Evolutionary conservation across 2,797 vertebrate genomes (phyloP), one percentile per base, ranked within the genome.

Genomic region (Channallabes apus): DNA sequence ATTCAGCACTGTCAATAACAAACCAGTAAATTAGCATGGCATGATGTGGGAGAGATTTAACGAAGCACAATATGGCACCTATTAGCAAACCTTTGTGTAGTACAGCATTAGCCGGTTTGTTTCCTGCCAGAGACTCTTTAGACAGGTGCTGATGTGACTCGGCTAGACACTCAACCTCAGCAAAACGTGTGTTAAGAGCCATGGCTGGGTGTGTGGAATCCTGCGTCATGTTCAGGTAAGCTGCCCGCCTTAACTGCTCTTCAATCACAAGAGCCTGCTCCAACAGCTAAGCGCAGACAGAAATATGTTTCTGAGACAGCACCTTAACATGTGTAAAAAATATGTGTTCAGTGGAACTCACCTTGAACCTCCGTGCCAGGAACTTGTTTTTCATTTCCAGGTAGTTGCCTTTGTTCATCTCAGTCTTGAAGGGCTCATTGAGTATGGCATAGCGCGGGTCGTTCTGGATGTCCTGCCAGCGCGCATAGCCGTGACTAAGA

Each of bases 301-400:
- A 85, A 1, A 81, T 14, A 84, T 11, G 56, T 6, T 78, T 38
- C 6, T 78, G 14, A 78, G 4, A 35, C 62, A 79, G 58, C 3
- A 6, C 32, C 46, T 51, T 51, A 12, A 12, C 46, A 11, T 2
- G 46, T 51, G 7, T 4, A 8, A 56, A 24, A 22, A 59, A 20
- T 11, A 7, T 24, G 17, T 12, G n/a, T 65, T 18, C 61, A 29
- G 3, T 51, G 29, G 9, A 11, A 51, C 51, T 29, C 22, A 89
- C 98, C 97, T 99, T 99, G 92, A 99, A 99, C 82, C 98, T 95
- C 7, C 98, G 96, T 22, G 98, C 98, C 83, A 99, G 94, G 93
- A 99, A 99, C 92, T 99, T 99, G 94, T 99, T 99, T 92, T 99
- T 99, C 97, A 99, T 99, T 94, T 99, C 98, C 1, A 99, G 92